Evolutionary conservation across 2,797 vertebrate genomes (phyloP).

Genomic region (Lutjanus campechanus): DNA sequence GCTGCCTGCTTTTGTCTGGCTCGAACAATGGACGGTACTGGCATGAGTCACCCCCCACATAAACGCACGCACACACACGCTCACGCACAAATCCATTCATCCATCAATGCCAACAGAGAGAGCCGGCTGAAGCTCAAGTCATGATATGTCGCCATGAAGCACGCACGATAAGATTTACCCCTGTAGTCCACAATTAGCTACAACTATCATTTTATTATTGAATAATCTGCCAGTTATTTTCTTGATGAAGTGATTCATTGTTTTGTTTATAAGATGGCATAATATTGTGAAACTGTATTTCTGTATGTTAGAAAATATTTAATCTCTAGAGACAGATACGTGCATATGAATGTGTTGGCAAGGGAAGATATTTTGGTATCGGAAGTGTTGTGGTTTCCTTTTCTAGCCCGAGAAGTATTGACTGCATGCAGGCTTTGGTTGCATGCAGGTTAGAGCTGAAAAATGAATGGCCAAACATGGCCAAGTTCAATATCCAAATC

Average conservation of each 20-base stretch:
- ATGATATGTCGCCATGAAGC: slow-evolving; percentile 26
- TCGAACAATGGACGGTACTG: slow-evolving; percentile 61
- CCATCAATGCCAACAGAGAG: slow-evolving; percentile 34
- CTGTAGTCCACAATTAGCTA: background rate
- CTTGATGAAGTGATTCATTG: background rate
- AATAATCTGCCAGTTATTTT: background rate
- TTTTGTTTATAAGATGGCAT: background rate
- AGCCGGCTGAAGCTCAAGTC: slow-evolving; percentile 26
- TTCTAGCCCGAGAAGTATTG: too few species aligned
- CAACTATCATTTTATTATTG: background rate
- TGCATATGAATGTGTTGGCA: too few species aligned
- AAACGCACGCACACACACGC: slow-evolving; percentile 22
- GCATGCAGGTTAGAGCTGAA: too few species aligned
- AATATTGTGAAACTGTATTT: background rate
- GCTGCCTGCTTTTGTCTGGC: slow-evolving; percentile 73
- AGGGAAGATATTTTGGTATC: too few species aligned
- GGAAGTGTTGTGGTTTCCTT: too few species aligned
- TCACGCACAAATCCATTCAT: slow-evolving; percentile 53
- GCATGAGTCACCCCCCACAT: slow-evolving; percentile 46
- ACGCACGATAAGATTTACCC: slow-evolving; percentile 8
- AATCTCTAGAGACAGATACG: too few species aligned
- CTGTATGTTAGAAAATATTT: too few species aligned
- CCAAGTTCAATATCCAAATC: too few species aligned
- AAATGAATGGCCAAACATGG: too few species aligned
- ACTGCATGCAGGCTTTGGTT: too few species aligned